Evolutionary conservation across 2,113 vertebrate species (phyloP).

Genomic region (Dromiciops gliroides): DNA sequence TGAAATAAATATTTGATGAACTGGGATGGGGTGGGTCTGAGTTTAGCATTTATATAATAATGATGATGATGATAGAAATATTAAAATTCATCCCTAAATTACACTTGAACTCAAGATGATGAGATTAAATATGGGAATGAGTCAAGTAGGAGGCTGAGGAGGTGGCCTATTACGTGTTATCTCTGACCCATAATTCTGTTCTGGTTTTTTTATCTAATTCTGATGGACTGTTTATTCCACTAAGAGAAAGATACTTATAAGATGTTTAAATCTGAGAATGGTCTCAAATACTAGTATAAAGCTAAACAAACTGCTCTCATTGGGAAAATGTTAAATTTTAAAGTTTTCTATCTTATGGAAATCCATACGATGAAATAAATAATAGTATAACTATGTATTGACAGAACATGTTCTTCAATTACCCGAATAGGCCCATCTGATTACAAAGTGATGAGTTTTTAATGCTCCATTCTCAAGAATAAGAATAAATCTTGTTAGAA

Average conservation of each 20-base stretch:
- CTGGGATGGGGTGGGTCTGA: neutral
- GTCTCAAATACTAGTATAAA: conserved; percentile 16
- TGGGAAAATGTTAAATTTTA: neutral
- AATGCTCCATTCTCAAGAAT: conserved; percentile 40
- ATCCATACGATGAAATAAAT: conserved; percentile 22
- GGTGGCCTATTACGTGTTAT: neutral
- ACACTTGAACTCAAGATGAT: neutral
- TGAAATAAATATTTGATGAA: neutral
- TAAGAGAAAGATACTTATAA: conserved; percentile 1
- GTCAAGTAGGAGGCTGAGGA: neutral
- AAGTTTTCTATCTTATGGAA: conserved; percentile 30
- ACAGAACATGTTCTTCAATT: conserved; percentile 38
- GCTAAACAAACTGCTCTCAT: conserved; percentile 30
- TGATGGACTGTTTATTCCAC: neutral
- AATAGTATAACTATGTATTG: neutral
- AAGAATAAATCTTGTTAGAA: conserved; percentile 42
- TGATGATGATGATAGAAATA: too few relatives aligned
- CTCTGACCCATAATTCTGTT: neutral
- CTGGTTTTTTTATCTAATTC: neutral
- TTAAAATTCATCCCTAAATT: neutral
- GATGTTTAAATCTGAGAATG: conserved; percentile 19
- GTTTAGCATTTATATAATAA: too few relatives aligned
- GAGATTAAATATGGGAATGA: neutral
- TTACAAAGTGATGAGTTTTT: conserved; percentile 42
- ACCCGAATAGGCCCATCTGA: conserved; percentile 28